These are phyloP conservation scores for Ophiothrix spiculata DNA, from an alignment of 35 echinoderm and acorn worm genomes.

Conservation along the genomic window DNA sequence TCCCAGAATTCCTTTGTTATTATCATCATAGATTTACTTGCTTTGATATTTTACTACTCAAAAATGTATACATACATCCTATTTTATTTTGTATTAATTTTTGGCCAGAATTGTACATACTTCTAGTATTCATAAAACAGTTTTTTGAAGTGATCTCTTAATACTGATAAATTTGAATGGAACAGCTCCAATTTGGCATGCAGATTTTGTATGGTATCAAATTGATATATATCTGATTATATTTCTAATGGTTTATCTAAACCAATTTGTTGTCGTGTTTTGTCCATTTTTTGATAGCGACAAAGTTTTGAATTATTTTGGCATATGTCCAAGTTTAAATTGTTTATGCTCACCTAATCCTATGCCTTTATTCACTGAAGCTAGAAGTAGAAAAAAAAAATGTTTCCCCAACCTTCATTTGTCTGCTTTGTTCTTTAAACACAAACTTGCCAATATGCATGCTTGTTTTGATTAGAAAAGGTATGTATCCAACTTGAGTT, in stretches of 20 bases:
- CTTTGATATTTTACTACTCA: constrained; percentile 7
- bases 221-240: neutral
- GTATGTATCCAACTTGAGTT: too few species aligned
- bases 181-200: constrained; percentile 11
- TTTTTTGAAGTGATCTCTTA: neutral
- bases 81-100: constrained; percentile 4
- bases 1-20: neutral
- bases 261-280: too few species aligned
- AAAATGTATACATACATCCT: neutral
- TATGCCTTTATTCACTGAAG: too few species aligned
- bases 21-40: neutral
- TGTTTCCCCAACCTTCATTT: too few species aligned
- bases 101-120: constrained; percentile 6
- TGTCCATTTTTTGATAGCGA: too few species aligned
- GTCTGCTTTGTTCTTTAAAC: too few species aligned
- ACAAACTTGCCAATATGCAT: too few species aligned
- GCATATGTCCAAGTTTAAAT: too few species aligned
- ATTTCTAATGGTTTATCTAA: neutral
- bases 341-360: too few species aligned
- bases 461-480: too few species aligned
- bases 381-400: too few species aligned
- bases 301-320: too few species aligned
- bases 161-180: neutral
- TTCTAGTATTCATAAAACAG: neutral
- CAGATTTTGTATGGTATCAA: neutral